Conservation (phyloP, 1,140 invertebrate genomes). For the Ostrea edulis region DNA sequence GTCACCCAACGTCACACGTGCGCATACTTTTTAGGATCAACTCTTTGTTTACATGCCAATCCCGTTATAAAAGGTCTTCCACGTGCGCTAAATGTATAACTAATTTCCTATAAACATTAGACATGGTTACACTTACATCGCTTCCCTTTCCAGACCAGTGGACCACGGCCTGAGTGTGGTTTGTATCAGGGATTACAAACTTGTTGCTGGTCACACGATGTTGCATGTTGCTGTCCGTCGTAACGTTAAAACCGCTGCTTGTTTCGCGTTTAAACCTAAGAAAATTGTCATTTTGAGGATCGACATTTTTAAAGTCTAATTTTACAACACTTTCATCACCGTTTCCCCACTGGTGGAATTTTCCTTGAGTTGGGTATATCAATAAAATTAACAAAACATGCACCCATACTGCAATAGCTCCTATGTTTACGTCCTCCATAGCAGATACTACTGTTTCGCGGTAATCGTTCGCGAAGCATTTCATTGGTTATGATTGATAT, state of each 20-base stretch:
- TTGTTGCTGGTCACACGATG: conserved; percentile 28
- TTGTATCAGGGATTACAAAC: conserved; percentile 51
- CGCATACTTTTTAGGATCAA: background rate
- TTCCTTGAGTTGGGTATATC: conserved; percentile 27
- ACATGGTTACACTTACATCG: conserved; percentile 41
- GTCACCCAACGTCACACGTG: conserved; percentile 5
- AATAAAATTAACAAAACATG: conserved; percentile 52
- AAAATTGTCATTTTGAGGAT: conserved; percentile 33
- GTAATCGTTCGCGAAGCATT: conserved; percentile 16
- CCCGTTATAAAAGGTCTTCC: background rate
- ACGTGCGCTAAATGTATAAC: background rate
- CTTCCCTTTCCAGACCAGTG: conserved; percentile 51
- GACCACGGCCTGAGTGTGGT: conserved; percentile 52
- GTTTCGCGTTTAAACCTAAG: background rate
- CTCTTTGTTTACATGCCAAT: conserved; percentile 35
- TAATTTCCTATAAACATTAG: background rate
- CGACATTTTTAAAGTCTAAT: conserved; percentile 33
- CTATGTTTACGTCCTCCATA: conserved; percentile 27
- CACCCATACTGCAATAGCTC: conserved; percentile 33
- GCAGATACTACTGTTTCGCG: conserved; percentile 32
- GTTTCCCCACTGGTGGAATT: conserved; percentile 32
- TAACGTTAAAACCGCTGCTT: conserved; percentile 26
- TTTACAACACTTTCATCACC: conserved; percentile 17
- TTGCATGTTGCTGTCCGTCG: background rate
- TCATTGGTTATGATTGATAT: conserved; percentile 34